phyloP scores from a whole-genome alignment of 2,888 invertebrate genomes.

The Seira musarum region DNA sequence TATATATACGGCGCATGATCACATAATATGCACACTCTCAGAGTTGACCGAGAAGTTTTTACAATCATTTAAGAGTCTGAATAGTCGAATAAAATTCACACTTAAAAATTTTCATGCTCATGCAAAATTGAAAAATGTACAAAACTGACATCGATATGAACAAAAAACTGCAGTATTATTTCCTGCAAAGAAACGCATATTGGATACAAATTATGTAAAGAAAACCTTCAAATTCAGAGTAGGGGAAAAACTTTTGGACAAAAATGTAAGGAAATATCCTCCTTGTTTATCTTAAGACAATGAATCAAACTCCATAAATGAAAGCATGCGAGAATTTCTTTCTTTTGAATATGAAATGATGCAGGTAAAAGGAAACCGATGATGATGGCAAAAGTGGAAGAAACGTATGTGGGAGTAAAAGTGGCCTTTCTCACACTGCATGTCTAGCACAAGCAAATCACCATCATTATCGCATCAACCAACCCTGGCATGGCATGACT shows the following conservation, averaged over 20 bases:
- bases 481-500: no score
- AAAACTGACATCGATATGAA: no score
- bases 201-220: no score
- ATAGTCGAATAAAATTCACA: no score
- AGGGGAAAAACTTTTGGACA: not conserved
- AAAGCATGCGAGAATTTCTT: constrained; percentile 13
- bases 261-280: constrained; percentile 18
- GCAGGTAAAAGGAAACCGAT: constrained; percentile 1
- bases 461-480: no score
- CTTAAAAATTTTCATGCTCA: no score
- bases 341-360: no score
- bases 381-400: constrained; percentile 22
- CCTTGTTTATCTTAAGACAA: not conserved
- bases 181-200: no score
- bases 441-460: not conserved
- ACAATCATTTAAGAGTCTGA: not conserved
- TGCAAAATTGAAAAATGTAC: no score
- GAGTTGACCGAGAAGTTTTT: not conserved
- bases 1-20: constrained; percentile 44
- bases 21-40: not conserved
- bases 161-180: no score
- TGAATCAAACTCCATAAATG: constrained; percentile 3
- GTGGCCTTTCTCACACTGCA: constrained; percentile 20
- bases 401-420: constrained; percentile 45
- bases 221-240: not conserved